Base-by-base conservation (phyloP, 2,888 invertebrate genomes). In the Cerastis rubricosa region DNA sequence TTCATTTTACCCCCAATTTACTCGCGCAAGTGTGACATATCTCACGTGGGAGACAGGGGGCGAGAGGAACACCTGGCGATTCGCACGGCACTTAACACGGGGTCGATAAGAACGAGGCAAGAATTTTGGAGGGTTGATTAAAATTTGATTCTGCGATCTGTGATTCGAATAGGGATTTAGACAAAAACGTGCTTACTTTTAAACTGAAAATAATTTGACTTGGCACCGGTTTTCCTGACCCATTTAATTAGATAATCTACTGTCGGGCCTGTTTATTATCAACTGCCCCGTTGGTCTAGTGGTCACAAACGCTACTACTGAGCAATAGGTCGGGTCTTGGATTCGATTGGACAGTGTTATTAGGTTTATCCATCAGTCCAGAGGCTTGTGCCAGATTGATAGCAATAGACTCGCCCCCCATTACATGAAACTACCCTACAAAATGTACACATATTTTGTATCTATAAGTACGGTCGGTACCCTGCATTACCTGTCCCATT, bases 21-120 rank as follows among this genome's bases (percentile, higher is more conserved):
- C 74, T 65, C 77, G 71, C 76, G 85, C 91, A 87, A 89, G 88
- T 92, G 91, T 84, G 78, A 77, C 84, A 71, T 82, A 75, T 90
- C 91, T 76, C 90, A 91, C 88, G 87, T 80, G 73, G 64, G 73
- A 57, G 76, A 85, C 71, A 63, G 59, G 84, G 85, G 86, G 81
- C 71, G 88, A 80, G 85, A 88, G 59, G 65, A 12, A 54, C 92
- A 92, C 90, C 91, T 92, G 92, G 72, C 29, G n/a, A 8, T 75
- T 92, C 92, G 78, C 92, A 92, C 92, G 91, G 89, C 92, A 92
- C 92, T 92, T 91, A 91, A 78, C 76, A 80, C 84, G 9, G 64
- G 83, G 87, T 87, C 84, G 85, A 86, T 84, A 88, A 82, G 83
- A 83, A 71, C 54, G 74, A 35, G 57, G 51, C n/a, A 82, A 84